Conservation (phyloP, 2,797 vertebrate genomes). For the Malurus leucopterus region DNA sequence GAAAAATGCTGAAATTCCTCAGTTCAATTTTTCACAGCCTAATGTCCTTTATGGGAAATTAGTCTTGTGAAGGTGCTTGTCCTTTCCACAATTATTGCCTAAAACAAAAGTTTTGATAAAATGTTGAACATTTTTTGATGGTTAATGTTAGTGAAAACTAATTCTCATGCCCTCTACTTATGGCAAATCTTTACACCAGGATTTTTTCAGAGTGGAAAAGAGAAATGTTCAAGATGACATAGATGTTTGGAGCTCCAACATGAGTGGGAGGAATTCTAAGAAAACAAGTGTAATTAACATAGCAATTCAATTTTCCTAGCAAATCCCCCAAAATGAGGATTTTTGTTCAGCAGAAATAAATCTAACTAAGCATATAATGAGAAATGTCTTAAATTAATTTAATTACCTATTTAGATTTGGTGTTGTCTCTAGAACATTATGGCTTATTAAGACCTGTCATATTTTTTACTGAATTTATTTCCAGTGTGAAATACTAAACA, state of each 20-base stretch:
- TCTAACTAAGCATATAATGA: neutral
- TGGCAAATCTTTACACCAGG: neutral
- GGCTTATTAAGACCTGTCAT: neutral
- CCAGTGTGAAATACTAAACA: neutral
- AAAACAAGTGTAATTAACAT: neutral
- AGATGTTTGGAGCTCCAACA: neutral
- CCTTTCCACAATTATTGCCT: neutral
- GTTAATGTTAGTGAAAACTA: neutral
- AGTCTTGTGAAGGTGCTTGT: neutral
- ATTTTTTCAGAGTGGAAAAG: neutral
- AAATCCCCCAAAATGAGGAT: neutral
- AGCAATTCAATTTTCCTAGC: neutral
- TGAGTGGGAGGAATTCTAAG: neutral
- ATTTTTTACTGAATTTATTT: neutral
- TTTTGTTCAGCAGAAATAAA: neutral
- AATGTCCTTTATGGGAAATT: neutral
- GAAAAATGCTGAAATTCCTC: neutral
- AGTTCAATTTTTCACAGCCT: neutral
- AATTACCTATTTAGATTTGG: neutral
- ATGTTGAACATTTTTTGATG: neutral
- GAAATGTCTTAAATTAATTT: neutral
- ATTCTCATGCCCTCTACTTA: neutral
- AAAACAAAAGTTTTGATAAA: neutral
- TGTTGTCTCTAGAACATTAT: neutral
- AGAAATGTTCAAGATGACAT: neutral